Base-by-base conservation (phyloP, 2,113 vertebrate genomes). In the Tautogolabrus adspersus region DNA sequence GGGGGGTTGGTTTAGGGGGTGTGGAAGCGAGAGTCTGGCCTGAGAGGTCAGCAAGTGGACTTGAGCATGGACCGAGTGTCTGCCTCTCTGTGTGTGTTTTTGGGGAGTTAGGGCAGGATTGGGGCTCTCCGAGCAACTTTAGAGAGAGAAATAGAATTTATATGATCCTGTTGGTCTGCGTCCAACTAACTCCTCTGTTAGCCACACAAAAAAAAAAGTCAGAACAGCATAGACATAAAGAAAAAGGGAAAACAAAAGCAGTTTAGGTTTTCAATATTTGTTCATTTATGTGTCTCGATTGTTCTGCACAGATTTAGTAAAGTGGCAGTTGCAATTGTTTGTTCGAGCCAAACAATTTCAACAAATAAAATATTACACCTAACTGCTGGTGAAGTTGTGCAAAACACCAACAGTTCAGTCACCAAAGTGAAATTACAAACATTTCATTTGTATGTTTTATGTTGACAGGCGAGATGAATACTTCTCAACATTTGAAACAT, bases 41-140 rank as follows among this genome's bases (percentile, higher is more conserved):
- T 66, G 78, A 88, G 85, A 91, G 91, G 84, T 92, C 89, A 91
- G 86, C 62, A 51, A 88, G 82, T 90, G 88, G 86, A 87, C 77
- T 88, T 89, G 87, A 90, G 85, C 89, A 76, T 78, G 72, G 65
- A 76, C 47, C n/a, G 22, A 57, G 67, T 75, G 34, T 57, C 57
- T 78, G 40, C 73, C 0, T 74, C 65, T 80, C 65, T 71, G 59
- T 69, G 37, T 61, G 40, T 71, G 38, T 58, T 42, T 49, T n/a
- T 12, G 21, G 23, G 9, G 54, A 15, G 38, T 10, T 19, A 7
- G 49, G 34, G 51, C 54, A 62, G 65, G 47, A 16, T n/a, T 73
- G 58, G 46, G 49, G 34, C 55, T 76, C 87, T 82, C 88, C 80
- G 91, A 89, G 90, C 89, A 92, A 93, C 93, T 91, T 82, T 77